These are phyloP conservation scores for Ceratina calcarata DNA, from an alignment of 1,140 invertebrate species.

Conservation along the genomic window DNA sequence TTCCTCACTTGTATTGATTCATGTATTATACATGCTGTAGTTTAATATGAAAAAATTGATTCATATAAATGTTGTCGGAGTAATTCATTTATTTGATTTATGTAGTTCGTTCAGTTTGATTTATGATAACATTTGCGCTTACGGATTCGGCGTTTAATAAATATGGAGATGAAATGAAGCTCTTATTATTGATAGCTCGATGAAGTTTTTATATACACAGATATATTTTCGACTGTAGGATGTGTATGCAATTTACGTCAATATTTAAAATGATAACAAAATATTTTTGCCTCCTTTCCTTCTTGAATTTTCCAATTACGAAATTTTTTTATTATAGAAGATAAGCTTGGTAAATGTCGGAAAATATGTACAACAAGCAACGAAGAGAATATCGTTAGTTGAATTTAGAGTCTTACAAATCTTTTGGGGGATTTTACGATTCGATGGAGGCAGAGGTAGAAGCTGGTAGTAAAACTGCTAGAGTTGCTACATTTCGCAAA, in stretches of 20 bases:
- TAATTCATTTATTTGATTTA: neutral
- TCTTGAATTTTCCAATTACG: neutral
- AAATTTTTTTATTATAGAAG: neutral
- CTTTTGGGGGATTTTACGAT: neutral
- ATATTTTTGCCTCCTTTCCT: neutral
- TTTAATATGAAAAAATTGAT: neutral
- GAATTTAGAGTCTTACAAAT: neutral
- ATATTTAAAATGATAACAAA: neutral
- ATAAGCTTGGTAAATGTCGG: neutral
- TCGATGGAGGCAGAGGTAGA: neutral
- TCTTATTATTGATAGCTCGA: neutral
- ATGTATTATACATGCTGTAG: too few species aligned
- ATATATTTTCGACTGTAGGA: neutral
- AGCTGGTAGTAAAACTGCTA: neutral
- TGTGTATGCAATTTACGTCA: neutral
- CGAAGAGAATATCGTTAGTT: neutral
- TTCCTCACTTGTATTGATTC: neutral
- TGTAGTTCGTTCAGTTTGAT: neutral
- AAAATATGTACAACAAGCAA: neutral
- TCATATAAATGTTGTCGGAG: neutral
- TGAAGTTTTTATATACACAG: neutral
- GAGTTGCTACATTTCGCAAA: neutral
- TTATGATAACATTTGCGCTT: neutral
- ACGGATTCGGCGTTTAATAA: neutral
- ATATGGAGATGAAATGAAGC: neutral